Evolutionary conservation across 2,888 invertebrate genomes (phyloP).

Genomic region (Sepioteuthis lessoniana): DNA sequence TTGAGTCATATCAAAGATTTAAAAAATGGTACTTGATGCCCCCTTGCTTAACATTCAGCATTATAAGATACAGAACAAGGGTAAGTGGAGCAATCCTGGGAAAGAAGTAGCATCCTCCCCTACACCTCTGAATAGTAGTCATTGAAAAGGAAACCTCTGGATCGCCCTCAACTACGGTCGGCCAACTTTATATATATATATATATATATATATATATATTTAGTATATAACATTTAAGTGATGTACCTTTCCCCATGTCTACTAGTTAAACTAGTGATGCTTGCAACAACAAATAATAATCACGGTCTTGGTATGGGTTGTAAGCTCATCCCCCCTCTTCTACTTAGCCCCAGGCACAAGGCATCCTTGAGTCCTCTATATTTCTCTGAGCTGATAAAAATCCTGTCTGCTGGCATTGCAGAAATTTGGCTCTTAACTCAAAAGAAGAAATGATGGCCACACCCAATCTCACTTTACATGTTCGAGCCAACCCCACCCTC

Average conservation of each 20-base stretch:
- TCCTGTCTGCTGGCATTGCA: neutral
- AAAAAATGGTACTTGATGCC: too few species aligned
- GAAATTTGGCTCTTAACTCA: neutral
- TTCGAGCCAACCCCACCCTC: neutral
- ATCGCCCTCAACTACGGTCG: too few species aligned
- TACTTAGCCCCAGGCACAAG: neutral
- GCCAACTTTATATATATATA: neutral
- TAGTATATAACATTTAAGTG: neutral
- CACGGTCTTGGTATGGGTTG: neutral
- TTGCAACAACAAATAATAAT: neutral
- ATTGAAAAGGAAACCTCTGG: too few species aligned
- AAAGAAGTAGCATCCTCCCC: too few species aligned
- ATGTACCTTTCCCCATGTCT: neutral
- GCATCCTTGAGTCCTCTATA: neutral
- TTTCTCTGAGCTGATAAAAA: neutral
- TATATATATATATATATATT: neutral
- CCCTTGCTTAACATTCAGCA: too few species aligned
- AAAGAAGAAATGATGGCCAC: neutral
- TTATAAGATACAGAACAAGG: too few species aligned
- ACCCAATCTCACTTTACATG: conserved; percentile 33
- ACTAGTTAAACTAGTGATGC: neutral
- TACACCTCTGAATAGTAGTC: too few species aligned
- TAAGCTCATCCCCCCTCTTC: neutral
- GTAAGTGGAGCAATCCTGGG: too few species aligned
- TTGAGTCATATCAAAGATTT: too few species aligned